Base-by-base conservation (phyloP, 2,113 vertebrate species). In the Rattus rattus region DNA sequence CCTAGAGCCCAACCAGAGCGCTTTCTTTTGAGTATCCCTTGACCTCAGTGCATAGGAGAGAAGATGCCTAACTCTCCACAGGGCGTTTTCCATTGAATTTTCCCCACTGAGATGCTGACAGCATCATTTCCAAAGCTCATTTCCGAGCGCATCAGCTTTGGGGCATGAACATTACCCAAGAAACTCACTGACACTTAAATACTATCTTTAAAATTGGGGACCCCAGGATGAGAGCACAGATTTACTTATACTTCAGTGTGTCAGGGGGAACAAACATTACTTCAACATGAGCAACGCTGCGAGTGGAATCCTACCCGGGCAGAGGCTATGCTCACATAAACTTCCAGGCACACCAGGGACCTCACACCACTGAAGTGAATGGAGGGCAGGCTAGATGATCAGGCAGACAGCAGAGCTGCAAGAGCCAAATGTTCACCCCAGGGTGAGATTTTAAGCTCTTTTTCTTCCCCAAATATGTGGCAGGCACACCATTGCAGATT, bases 11-110 rank as follows among this genome's bases (percentile, higher is more conserved):
- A 92, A 88, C 12, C 91, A 33, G 4, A 24, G 22, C 28, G 11
- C 49, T 85, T 70, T 85, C 54, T 76, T 61, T 75, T 72, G 91
- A 85, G 91, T 54, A 83, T 84, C n/a, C 39, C 77, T 72, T 92
- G 95, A 88, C 43, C 93, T 90, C 19, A 73, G 16, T 39, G 33
- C 1, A 1, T 73, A 36, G 39, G 30, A 88, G 52, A 89, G 92
- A 94, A 97, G 94, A 87, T 17, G 83, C 26, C 81, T 85, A 81
- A 91, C 28, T 63, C 26, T 91, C 36, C 43, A 30, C 20, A 59
- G 61, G 13, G 63, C 26, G 92, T 85, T 73, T 75, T 93, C 65
- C 73, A 81, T 93, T 95, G 93, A 61, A 72, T 91, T 96, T 96
- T 94, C 28, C 17, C 94, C 36, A 7, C 87, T 47, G 84, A 59